phyloP scores from a whole-genome alignment of 2,888 invertebrate species.

The Hemithea aestivaria region DNA sequence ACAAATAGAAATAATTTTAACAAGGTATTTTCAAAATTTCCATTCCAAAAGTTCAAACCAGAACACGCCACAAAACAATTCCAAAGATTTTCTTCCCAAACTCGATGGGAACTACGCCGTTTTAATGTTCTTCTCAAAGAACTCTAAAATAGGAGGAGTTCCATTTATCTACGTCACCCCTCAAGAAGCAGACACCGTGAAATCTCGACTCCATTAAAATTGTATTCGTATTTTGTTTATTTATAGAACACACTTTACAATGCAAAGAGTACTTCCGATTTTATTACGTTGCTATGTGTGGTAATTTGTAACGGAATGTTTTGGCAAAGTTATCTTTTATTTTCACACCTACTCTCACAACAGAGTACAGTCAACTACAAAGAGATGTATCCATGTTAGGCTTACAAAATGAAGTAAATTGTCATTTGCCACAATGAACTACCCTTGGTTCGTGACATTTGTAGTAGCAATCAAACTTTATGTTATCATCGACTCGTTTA shows the following conservation, averaged over 20 bases:
- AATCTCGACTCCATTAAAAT: constrained; percentile 59
- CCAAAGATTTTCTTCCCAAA: constrained; percentile 20
- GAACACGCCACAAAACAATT: constrained; percentile 18
- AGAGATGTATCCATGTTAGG: no score
- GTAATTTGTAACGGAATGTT: no score
- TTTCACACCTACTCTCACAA: no score
- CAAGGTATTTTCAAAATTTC: no score
- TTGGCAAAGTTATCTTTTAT: no score
- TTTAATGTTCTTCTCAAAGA: constrained; percentile 37
- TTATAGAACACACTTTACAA: constrained; percentile 23
- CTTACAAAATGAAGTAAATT: no score
- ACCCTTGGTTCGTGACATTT: no score
- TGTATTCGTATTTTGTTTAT: constrained; percentile 36
- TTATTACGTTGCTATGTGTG: no score
- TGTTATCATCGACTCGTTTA: no score
- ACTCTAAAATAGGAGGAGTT: constrained; percentile 42
- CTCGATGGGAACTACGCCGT: constrained; percentile 22
- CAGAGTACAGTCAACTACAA: no score
- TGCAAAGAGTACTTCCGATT: constrained; percentile 2
- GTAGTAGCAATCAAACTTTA: no score
- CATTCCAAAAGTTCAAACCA: constrained; percentile 3
- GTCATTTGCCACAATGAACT: no score
- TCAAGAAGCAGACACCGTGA: constrained; percentile 56
- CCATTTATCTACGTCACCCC: constrained; percentile 63
- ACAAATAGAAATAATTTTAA: constrained; percentile 2